A percentile compares a stretch with the other conserved stretches of the same genome.
These are phyloP conservation scores for Saxicola maurus DNA, from an alignment of 2,797 vertebrate species.

Conservation along the genomic window DNA sequence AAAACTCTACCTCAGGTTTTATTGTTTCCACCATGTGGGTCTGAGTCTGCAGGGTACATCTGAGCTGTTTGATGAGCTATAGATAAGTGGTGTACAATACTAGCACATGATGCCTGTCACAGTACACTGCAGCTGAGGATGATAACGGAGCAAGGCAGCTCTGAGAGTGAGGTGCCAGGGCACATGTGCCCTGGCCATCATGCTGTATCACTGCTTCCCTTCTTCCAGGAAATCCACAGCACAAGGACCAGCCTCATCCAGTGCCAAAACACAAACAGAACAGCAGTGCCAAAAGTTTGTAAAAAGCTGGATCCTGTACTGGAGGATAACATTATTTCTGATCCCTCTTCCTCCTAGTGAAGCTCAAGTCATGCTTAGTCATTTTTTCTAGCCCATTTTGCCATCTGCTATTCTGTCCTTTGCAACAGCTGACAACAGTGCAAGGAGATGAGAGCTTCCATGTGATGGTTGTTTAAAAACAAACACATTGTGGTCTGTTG, in stretches of 20 bases:
- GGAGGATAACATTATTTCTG: background rate
- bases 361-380: background rate
- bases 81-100: accelerated
- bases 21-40: background rate
- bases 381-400: slow-evolving; percentile 22
- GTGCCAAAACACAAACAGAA: background rate
- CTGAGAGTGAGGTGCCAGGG: background rate
- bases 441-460: slow-evolving; percentile 15
- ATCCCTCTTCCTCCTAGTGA: background rate
- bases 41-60: background rate
- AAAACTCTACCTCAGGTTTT: background rate
- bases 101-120: background rate
- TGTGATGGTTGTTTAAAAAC: slow-evolving; percentile 18
- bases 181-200: background rate
- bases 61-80: background rate
- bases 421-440: slow-evolving; percentile 12
- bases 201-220: background rate
- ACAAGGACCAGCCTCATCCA: background rate
- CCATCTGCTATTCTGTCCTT: slow-evolving; percentile 38
- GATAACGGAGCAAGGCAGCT: background rate
- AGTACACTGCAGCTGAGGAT: background rate
- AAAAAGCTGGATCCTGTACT: background rate
- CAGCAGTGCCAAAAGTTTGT: background rate
- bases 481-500: slow-evolving; percentile 4
- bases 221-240: background rate